Base-by-base conservation (phyloP, 2,888 invertebrate species). In the Branchipolynoe longqiensis region DNA sequence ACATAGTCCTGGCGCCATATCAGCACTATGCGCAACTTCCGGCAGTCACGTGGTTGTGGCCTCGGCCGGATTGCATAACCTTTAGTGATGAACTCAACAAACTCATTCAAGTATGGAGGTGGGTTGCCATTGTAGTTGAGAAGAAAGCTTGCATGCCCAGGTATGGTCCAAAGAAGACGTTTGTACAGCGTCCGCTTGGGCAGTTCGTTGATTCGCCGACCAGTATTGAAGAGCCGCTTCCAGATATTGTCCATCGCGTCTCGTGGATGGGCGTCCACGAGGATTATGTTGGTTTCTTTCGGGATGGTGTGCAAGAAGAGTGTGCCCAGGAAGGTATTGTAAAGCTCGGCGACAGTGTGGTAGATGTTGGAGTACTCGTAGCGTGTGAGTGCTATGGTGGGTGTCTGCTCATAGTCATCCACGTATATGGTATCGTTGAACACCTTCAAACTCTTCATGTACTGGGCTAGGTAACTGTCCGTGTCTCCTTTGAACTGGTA, bases 361-460 rank as follows among this genome's bases (percentile, higher is more conserved):
- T 92, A 92, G 22, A 92, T 81, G 82, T 92, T 92, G 6, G 89
- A 92, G 85, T 92, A 92, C 83, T 92, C 92, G 83, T 90, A 91
- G 22, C 92, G 87, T 56, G 88, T 88, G 0, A 92, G 86, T 28
- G 91, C 91, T 31, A 92, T 87, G 0, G 90, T 91, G 82, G 90
- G 87, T 22, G 84, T 56, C 1, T 78, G 25, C 25, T 48, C 78
- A 78, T 78, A 78, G 18, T 78, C 78, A 48, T 78, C 78, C 14
- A 78, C 54, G 48, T 41, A 41, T 8, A 48, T 31, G 12, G 78
- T 48, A 1, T 78, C 78, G 18, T 78, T 78, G 48, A 78, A 78
- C 14, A 78, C 22, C 1, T 22, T 31, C 25, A 78, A 3, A 25
- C 25, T 4, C n/a, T 25, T 2, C 78, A 78, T 84, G 90, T 90